Conservation (phyloP, 2,113 vertebrate genomes). For the Melanerpes aurifrons region DNA sequence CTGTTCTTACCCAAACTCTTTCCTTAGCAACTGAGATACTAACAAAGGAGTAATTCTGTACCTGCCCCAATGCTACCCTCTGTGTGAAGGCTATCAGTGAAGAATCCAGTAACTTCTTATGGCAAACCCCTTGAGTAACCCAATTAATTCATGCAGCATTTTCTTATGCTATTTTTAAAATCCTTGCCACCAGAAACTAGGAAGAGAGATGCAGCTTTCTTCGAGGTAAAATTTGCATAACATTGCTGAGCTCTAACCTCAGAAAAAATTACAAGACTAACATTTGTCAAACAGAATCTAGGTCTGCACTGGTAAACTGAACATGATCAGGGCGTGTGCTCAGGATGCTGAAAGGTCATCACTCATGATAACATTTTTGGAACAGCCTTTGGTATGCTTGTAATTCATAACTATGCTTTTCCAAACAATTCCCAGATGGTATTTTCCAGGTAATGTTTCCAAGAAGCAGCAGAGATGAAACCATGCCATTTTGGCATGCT, state of each 20-base stretch:
- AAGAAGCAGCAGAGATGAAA: neutral
- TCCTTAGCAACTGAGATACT: neutral
- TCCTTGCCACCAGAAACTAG: neutral
- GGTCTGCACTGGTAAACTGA: neutral
- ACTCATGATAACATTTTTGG: neutral
- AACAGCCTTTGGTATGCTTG: neutral
- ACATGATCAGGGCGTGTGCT: neutral
- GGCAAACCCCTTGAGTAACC: neutral
- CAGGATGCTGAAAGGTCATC: neutral
- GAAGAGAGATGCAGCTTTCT: neutral
- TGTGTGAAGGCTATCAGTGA: neutral
- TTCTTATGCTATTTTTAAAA: neutral
- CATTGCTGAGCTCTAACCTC: neutral
- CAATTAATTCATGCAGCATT: neutral
- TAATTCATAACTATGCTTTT: neutral
- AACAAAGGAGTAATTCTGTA: neutral
- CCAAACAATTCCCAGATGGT: neutral
- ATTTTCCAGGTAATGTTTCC: neutral
- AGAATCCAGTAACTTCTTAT: neutral
- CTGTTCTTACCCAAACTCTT: neutral
- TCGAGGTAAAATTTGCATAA: neutral
- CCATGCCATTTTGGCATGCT: neutral
- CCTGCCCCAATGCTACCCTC: neutral
- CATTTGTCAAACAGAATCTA: neutral
- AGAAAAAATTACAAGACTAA: neutral